Base-by-base conservation (phyloP, 1,140 invertebrate genomes). In the Drosophila miranda region DNA sequence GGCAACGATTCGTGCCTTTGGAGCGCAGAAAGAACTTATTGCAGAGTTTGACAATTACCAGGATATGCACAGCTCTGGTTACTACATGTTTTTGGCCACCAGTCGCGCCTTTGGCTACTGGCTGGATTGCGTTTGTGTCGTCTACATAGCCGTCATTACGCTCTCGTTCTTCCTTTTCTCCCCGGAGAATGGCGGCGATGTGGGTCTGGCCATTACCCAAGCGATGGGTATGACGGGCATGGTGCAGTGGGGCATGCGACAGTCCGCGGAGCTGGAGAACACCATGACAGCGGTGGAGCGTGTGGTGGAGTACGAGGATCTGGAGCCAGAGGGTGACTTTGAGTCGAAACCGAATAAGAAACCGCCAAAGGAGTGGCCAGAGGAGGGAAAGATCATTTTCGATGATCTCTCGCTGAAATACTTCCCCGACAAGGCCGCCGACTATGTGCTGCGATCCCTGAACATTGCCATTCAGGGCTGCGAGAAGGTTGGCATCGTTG, bases 1-100 rank as follows among this genome's bases (percentile, higher is more conserved):
- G 23, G 93, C 96, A 1, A 98, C 97, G 0, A 97, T 99, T 54
- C 92, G 98, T 60, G 97, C 97, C 0, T 98, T 96, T 75, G 92
- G 93, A 38, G 95, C 95, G 0, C 94, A 98, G 91, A 92, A 94
- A 71, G 94, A 95, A 55, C 93, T 98, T 8, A 95, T 95, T 70
- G 91, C 94, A 38, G 95, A 97, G 91, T 97, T 97, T 76, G 95
- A 97, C 77, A 94, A 93, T 66, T 94, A 95, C 84, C 95, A 97
- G 93, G 94, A 95, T 84, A 69, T 94, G 34, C 94, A 95, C 76
- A 95, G 94, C 61, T 93, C 94, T 9, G 94, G 94, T 51, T 95
- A 90, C 53, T 94, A 93, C 72, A 86, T 94, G 73, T 95, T 94
- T 73, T 92, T 94, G 45, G 92, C 93, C 6, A 93, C 93, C 9